Base-by-base conservation (phyloP, 2,888 invertebrate species). In the Tinea semifulvella region DNA sequence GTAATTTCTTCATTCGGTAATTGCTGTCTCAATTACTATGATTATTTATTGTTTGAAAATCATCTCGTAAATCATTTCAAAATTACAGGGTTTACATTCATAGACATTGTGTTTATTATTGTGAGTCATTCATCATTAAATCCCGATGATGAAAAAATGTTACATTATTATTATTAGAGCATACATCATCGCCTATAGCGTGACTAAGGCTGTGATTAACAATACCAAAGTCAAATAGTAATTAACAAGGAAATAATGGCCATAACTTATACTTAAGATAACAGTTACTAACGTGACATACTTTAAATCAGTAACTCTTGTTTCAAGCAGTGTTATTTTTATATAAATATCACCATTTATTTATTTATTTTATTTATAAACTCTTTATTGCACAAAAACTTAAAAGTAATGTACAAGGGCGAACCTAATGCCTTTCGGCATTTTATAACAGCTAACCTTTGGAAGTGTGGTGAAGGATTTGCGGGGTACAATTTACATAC, bases 21-120 rank as follows among this genome's bases (percentile, higher is more conserved):
- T 56, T 59, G 61, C 61, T 56, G 54, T 55, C 57, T 46, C 58
- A 67, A 75, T 74, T 55, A 70, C 71, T 66, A 62, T 73, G 70
- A 76, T 76, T 64, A 72, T 61, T 61, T 56, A 58, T 53, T 49
- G 61, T 59, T 54, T 55, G 63, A 54, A 56, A 58, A 65, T 66
- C 61, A 65, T 62, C 63, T 68, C 67, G 61, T 77, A 71, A 74
- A 76, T 76, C 74, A 61, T 56, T 53, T 48, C 55, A 50, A 70
- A 72, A 77, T 79, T 73, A 68, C 60, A 62, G 62, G 66, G 27
- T 42, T 42, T 7, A 16, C 16, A 17, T 3, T 42, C 17, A 28
- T 26, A 17, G 42, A 42, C 42, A 42, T 10, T 31, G 13, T 31
- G 8, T n/a, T 8, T 38, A 16, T 31, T 31, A 31, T 14, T 13